phyloP scores from a whole-genome alignment of 2,797 vertebrate species.

The Sparidentex hasta region DNA sequence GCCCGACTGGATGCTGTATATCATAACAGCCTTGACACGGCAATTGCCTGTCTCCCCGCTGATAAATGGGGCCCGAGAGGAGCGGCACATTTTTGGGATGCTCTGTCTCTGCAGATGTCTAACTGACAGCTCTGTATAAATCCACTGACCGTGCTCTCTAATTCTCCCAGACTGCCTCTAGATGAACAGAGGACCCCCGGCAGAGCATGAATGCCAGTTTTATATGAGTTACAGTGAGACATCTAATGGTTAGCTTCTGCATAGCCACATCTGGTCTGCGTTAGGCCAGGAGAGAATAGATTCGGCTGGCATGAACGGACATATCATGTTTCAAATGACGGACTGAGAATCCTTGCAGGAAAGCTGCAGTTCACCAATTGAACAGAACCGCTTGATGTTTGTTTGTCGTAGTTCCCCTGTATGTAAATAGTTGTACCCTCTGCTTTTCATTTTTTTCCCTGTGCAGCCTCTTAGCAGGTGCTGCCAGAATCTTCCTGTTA shows the following conservation, averaged over 20 bases:
- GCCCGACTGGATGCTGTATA: conserved; percentile 41
- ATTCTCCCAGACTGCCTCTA: conserved; percentile 20
- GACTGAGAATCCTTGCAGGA: not conserved
- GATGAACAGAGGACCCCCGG: conserved; percentile 13
- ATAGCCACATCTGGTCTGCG: conserved; percentile 52
- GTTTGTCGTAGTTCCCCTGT: conserved; percentile 9
- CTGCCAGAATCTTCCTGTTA: conserved; percentile 62
- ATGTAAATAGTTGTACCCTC: conserved; percentile 22
- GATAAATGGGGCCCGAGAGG: conserved; percentile 62
- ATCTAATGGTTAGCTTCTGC: conserved; percentile 48
- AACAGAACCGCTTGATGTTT: conserved; percentile 10
- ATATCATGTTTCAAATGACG: conserved; percentile 30
- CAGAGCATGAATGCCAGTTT: conserved; percentile 36
- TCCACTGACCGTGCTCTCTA: conserved; percentile 40
- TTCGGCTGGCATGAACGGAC: conserved; percentile 10
- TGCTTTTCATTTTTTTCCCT: not conserved
- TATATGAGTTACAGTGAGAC: conserved; percentile 44
- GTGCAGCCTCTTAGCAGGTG: conserved; percentile 60
- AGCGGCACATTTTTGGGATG: conserved; percentile 55
- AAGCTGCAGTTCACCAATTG: conserved; percentile 1
- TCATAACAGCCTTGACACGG: conserved; percentile 49
- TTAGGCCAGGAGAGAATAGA: conserved; percentile 13
- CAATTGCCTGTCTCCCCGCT: conserved; percentile 48
- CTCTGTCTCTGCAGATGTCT: conserved; percentile 60
- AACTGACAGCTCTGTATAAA: conserved; percentile 59